Base-by-base conservation (phyloP, 1,140 invertebrate genomes). In the Neotoxoptera formosana region DNA sequence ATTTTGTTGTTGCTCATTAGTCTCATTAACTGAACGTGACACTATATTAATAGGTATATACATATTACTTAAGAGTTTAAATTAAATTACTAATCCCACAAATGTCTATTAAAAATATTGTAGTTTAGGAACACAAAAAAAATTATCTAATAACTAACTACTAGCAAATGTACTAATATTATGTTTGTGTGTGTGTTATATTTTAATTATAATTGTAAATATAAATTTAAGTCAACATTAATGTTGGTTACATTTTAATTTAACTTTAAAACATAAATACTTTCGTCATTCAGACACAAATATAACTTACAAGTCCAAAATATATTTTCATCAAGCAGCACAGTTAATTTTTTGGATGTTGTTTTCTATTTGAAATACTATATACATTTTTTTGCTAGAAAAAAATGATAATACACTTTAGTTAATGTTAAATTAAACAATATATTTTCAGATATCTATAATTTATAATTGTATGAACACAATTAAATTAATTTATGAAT, bases 1-100 rank as follows among this genome's bases (percentile, higher is more conserved):
- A 93, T 97, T 96, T 94, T 97, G 97, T 95, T 97, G 97, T n/a
- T 96, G 96, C 94, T 96, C 95, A 84, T 95, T 95, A 76, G 56
- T 47, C 34, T 94, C 94, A 84, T 86, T 86, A 87, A 87, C 81
- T 84, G 91, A 93, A 41, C 17, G 81, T 47, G 83, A 84, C 34
- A 67, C 76, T 90, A 90, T 41, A n/a, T 86, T 45, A 11, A 93
- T 14, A n/a, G n/a, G n/a, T n/a, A 93, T n/a, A 93, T 51, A 93
- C 25, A 45, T 48, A 93, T 60, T 53, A 56, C n/a, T 14, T 17
- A 83, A n/a, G n/a, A 47, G 30, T 88, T 48, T 14, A 86, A 86
- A 23, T 84, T 30, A 6, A 45, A 86, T 47, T 17, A 76, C 30
- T n/a, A 76, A 76, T 20, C 60, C n/a, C 60, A 76, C 60, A 76